Percentiles rank a stretch among this genome's conserved stretches.
Conservation (phyloP, 2,888 invertebrate genomes). For the Pomacea canaliculata region DNA sequence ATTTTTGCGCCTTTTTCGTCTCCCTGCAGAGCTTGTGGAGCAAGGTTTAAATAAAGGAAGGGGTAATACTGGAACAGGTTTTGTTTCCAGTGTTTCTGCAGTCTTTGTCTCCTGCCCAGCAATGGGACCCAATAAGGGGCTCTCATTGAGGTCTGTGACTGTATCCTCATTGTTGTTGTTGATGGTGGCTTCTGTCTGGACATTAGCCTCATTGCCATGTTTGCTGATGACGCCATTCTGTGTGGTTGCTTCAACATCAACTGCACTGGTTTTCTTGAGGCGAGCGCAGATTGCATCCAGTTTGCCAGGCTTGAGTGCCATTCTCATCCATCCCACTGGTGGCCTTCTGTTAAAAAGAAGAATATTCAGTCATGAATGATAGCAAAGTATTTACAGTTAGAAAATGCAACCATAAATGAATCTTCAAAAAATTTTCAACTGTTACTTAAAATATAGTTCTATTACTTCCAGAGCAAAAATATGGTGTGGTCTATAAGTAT, state of each 20-base stretch:
- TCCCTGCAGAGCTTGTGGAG: conserved; percentile 10
- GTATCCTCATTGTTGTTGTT: conserved; percentile 30
- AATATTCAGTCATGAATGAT: not conserved
- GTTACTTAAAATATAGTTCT: too few relatives aligned
- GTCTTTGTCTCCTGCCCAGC: not conserved
- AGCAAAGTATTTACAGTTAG: too few relatives aligned
- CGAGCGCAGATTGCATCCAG: conserved; percentile 67
- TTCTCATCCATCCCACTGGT: conserved; percentile 26
- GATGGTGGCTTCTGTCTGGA: not conserved
- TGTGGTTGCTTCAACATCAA: conserved; percentile 1
- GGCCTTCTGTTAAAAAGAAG: not conserved
- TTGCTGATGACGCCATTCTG: conserved; percentile 9
- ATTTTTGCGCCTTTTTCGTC: conserved; percentile 69
- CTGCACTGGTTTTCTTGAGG: conserved; percentile 42
- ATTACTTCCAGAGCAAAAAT: too few relatives aligned
- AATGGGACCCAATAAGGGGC: not conserved
- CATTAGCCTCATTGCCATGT: not conserved
- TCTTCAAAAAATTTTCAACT: too few relatives aligned
- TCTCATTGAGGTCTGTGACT: conserved; percentile 29
- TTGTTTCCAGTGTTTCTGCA: not conserved
- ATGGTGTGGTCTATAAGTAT: too few relatives aligned
- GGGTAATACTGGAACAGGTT: not conserved
- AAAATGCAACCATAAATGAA: too few relatives aligned
- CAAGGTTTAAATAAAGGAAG: not conserved
- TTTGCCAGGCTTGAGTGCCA: conserved; percentile 49